A percentile compares a stretch with the other conserved stretches of the same genome.
Evolutionary conservation across 2,888 invertebrate genomes (phyloP).

Genomic region (Acronicta alni): DNA sequence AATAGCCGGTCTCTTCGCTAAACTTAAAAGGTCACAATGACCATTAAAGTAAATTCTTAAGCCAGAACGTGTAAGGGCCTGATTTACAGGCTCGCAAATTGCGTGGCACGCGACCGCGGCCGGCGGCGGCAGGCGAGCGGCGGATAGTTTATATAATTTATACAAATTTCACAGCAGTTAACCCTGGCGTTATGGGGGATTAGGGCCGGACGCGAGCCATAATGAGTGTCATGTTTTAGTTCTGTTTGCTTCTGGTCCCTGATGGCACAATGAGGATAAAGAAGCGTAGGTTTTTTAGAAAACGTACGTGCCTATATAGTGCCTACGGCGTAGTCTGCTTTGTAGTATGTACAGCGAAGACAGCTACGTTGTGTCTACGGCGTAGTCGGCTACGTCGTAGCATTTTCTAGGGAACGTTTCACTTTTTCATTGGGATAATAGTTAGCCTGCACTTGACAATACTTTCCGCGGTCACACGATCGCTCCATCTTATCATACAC

Average conservation of each 20-base stretch:
- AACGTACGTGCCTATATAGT: neutral
- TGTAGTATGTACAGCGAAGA: conserved; percentile 5
- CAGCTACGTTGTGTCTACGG: too few relatives aligned
- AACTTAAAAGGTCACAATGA: conserved; percentile 26
- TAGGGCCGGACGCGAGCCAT: conserved; percentile 33
- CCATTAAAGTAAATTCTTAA: conserved; percentile 51
- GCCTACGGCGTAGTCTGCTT: conserved; percentile 9
- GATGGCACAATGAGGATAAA: conserved; percentile 11
- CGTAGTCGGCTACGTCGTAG: conserved; percentile 8
- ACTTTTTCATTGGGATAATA: too few relatives aligned
- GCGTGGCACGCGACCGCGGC: conserved; percentile 47
- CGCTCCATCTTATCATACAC: too few relatives aligned
- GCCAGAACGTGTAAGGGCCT: conserved; percentile 38
- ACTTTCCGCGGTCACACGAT: too few relatives aligned
- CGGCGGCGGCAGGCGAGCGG: conserved; percentile 18
- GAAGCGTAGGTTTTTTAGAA: neutral
- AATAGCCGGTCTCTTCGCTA: conserved; percentile 3
- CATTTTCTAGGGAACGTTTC: neutral
- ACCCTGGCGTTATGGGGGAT: conserved; percentile 48
- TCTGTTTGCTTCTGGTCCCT: conserved; percentile 30
- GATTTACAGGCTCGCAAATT: conserved; percentile 62
- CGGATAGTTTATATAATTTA: conserved; percentile 69
- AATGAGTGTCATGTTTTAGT: conserved; percentile 54
- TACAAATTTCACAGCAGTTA: conserved; percentile 66
- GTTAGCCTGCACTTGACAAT: too few relatives aligned